Evolutionary conservation across 2,797 vertebrate genomes (phyloP).

Genomic region (Pelochelys cantorii): DNA sequence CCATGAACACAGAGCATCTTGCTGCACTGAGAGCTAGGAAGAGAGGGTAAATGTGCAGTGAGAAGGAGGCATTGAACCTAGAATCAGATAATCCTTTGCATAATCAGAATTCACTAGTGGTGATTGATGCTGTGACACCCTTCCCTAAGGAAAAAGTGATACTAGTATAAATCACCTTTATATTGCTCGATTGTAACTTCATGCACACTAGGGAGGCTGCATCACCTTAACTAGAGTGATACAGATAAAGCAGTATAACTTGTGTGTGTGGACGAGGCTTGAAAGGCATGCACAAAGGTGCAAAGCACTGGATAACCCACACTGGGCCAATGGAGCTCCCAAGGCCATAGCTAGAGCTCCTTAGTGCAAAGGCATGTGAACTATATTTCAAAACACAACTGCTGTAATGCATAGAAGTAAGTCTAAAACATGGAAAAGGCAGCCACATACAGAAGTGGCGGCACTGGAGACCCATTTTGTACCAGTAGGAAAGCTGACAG

Average conservation of each 20-base stretch:
- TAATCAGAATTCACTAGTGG: neutral
- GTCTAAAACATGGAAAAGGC: neutral
- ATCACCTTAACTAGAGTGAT: neutral
- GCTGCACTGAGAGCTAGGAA: neutral
- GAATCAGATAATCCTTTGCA: neutral
- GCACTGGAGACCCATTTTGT: neutral
- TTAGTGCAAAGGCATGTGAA: neutral
- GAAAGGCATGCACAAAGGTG: neutral
- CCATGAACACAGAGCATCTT: neutral
- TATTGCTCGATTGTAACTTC: neutral
- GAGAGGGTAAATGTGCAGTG: neutral
- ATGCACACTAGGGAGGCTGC: neutral
- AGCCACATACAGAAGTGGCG: fast-evolving
- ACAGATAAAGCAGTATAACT: neutral
- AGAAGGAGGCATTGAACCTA: neutral
- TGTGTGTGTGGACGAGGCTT: neutral
- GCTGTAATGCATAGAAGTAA: neutral
- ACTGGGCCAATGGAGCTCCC: neutral
- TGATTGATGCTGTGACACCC: neutral
- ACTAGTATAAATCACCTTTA: neutral
- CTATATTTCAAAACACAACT: neutral
- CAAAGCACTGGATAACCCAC: neutral
- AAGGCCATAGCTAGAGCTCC: neutral
- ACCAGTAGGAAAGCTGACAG: neutral
- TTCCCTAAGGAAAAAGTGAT: neutral